Conservation (phyloP, 2,888 invertebrate species). For the Ophioninae sp. region DNA sequence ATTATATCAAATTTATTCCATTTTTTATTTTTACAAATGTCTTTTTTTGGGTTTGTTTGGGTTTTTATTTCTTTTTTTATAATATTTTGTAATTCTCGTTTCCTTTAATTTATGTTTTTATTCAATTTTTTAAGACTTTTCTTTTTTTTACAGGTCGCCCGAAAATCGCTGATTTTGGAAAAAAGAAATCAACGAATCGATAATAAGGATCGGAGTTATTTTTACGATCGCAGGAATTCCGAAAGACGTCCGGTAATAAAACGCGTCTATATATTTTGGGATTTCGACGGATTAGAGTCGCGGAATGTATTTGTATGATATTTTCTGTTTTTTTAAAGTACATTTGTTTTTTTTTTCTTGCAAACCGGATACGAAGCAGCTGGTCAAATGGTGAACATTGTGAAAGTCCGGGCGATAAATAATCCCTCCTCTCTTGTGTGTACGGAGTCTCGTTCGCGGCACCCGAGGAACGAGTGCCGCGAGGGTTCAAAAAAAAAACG, state of each 20-base stretch:
- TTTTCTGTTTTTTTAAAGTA: no score
- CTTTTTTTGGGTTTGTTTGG: no score
- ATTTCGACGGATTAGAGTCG: neutral
- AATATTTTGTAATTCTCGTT: no score
- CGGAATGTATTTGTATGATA: neutral
- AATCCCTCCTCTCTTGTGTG: neutral
- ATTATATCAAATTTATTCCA: no score
- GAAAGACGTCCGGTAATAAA: neutral
- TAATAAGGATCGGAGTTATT: neutral
- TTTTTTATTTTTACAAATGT: no score
- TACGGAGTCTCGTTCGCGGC: neutral
- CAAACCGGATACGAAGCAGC: neutral
- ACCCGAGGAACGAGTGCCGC: neutral
- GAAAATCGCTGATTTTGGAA: neutral
- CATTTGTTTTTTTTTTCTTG: neutral
- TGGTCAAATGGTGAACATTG: neutral
- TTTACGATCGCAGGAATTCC: neutral
- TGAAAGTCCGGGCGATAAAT: neutral
- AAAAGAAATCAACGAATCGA: neutral
- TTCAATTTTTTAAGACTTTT: neutral
- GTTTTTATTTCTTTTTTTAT: no score
- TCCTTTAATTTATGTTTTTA: no score
- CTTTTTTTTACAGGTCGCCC: neutral
- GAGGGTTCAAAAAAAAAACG: neutral
- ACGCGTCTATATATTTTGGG: neutral